Evolutionary conservation across 2,888 invertebrate species (phyloP), one percentile per base, ranked within the genome.

Genomic region (Drosophila niveifrons): DNA sequence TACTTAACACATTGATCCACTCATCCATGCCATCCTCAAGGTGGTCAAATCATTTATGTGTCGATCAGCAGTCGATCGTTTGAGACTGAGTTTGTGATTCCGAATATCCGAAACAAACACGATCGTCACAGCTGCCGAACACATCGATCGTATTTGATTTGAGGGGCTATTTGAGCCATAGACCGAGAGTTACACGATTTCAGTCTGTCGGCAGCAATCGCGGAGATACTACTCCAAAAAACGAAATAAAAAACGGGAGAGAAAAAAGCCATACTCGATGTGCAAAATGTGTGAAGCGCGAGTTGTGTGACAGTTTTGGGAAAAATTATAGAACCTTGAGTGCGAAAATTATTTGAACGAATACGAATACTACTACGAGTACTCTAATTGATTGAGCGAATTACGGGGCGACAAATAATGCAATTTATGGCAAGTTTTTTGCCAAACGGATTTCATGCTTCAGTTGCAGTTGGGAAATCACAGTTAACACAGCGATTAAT

Each of bases 371-470:
- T n/a, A n/a, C n/a, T n/a, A n/a, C n/a, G n/a, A n/a, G n/a, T n/a
- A n/a, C n/a, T n/a, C n/a, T 73, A 78, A 81, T 84, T 81, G 68
- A 84, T 75, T 81, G 28, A 7, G 11, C 23, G 53, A 68, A 78
- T 72, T 66, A 68, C 23, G 7, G 47, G 47, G 46, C 56, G 39
- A 64, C 36, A 72, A 78, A 57, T 72, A 85, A 66, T 84, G 88
- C 85, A 88, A 83, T 88, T 88, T 66, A 78, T 77, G 69, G 70
- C 56, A 72, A 71, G 47, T 76, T 87, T 69, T 74, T 84, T 85
- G 69, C 48, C 79, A 79, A 77, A 66, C 66, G 55, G 66, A 62
- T 64, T 78, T 78, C 78, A 78, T 78, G 78, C 75, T 75, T 78
- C 69, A 72, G 70, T 71, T 65, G 61, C 58, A 79, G 29, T 68